These are phyloP conservation scores for Thalassophryne amazonica DNA, from an alignment of 2,797 vertebrate species.

Conservation along the genomic window DNA sequence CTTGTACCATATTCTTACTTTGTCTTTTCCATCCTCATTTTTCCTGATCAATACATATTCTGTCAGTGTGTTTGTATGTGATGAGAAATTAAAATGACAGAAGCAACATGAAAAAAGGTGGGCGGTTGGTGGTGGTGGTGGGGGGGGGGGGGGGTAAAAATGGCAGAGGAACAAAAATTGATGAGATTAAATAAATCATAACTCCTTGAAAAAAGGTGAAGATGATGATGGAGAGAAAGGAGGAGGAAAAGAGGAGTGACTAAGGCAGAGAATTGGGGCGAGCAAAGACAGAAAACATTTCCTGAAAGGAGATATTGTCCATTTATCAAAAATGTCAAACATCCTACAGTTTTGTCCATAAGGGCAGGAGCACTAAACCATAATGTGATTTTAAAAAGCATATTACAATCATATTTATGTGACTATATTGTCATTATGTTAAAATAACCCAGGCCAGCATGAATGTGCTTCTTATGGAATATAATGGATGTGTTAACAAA, in stretches of 20 bases:
- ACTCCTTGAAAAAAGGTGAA: conserved; percentile 75
- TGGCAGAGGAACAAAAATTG: conserved; percentile 73
- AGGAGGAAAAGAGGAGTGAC: conserved; percentile 16
- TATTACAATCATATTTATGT: no score
- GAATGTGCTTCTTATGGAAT: no score
- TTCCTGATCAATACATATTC: conserved; percentile 68
- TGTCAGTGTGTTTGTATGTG: conserved; percentile 69
- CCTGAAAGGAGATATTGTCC: conserved; percentile 29
- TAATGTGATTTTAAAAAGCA: no score
- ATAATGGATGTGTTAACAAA: no score
- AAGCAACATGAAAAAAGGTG: conserved; percentile 54
- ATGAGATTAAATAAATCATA: conserved; percentile 81
- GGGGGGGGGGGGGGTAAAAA: conserved; percentile 57
- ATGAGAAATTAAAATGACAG: conserved; percentile 76
- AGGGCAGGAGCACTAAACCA: conserved; percentile 16
- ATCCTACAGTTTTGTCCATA: conserved; percentile 38
- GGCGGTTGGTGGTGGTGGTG: no score
- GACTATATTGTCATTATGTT: no score
- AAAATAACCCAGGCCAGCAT: no score
- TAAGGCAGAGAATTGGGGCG: conserved; percentile 47
- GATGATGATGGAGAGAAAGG: conserved; percentile 25
- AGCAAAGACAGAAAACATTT: conserved; percentile 50
- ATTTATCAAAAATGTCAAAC: conserved; percentile 57
- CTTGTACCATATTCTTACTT: conserved; percentile 52
- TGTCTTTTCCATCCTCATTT: conserved; percentile 7